A percentile compares a stretch with the other conserved stretches of the same genome.
Conservation (phyloP, 2,113 vertebrate genomes). For the Coracopsis vasa region DNA sequence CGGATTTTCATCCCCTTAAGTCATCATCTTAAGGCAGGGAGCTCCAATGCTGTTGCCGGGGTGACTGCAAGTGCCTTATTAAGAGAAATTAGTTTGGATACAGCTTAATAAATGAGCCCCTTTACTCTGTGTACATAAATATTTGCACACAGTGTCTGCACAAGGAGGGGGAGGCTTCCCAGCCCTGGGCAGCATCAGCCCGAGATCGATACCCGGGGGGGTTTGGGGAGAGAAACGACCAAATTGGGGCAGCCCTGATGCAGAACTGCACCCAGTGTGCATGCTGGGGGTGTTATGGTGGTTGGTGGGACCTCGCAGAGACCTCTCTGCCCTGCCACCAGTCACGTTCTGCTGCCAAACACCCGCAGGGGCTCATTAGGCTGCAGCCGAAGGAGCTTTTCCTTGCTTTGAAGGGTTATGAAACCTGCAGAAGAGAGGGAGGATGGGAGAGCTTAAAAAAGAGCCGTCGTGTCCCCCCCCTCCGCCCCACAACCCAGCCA, state of each 20-base stretch:
- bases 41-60: background rate
- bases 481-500: background rate
- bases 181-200: background rate
- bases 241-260: background rate
- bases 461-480: background rate
- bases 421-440: conserved; percentile 52
- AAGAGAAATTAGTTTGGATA: conserved; percentile 60
- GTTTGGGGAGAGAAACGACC: accelerated
- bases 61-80: conserved; percentile 50
- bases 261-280: background rate
- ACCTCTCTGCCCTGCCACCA: too few relatives aligned
- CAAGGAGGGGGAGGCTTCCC: background rate
- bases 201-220: accelerated
- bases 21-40: background rate
- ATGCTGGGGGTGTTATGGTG: accelerated
- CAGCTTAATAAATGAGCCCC: conserved; percentile 65
- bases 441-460: conserved; percentile 61
- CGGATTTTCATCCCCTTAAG: background rate
- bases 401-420: conserved; percentile 36
- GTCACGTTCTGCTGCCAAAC: background rate
- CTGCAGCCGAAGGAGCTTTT: background rate
- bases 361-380: background rate
- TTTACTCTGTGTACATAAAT: conserved; percentile 53
- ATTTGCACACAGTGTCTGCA: background rate
- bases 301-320: background rate